A percentile compares a stretch with the other conserved stretches of the same genome.
These are phyloP conservation scores for Azemiops feae DNA, from an alignment of 2,113 vertebrate genomes.

Conservation along the genomic window DNA sequence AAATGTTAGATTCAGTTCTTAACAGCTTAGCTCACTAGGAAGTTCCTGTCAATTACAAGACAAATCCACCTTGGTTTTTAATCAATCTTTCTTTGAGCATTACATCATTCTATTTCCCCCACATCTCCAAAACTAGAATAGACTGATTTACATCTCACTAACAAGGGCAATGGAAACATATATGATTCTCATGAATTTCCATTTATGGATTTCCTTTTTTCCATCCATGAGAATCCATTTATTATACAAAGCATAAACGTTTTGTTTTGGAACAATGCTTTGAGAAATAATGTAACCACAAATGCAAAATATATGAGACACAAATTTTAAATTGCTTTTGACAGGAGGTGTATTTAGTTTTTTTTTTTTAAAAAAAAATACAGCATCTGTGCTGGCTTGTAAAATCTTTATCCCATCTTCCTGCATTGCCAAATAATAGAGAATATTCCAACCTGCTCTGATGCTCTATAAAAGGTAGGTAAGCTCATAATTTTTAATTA, in stretches of 20 bases:
- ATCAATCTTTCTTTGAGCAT: not conserved
- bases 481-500: not conserved
- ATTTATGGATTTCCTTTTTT: slow-evolving; percentile 29
- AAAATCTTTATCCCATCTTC: slow-evolving; percentile 28
- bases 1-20: slow-evolving; percentile 25
- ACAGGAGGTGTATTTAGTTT: not conserved
- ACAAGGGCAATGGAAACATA: not conserved
- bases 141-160: slow-evolving; percentile 36
- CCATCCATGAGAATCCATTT: not conserved
- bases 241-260: not conserved
- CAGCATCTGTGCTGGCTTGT: not conserved
- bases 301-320: slow-evolving; percentile 6
- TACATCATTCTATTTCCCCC: slow-evolving; percentile 36
- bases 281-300: not conserved
- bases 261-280: not conserved
- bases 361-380: not conserved
- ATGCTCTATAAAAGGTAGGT: slow-evolving; percentile 16
- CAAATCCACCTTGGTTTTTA: not conserved
- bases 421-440: slow-evolving; percentile 26
- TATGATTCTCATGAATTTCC: slow-evolving; percentile 40
- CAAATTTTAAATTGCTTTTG: not conserved
- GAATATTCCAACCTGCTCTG: slow-evolving; percentile 2
- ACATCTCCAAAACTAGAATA: slow-evolving; percentile 69
- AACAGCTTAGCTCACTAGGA: not conserved
- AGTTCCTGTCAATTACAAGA: not conserved